phyloP scores from a whole-genome alignment of 2,797 vertebrate species.

The Chloroceryle amazona region DNA sequence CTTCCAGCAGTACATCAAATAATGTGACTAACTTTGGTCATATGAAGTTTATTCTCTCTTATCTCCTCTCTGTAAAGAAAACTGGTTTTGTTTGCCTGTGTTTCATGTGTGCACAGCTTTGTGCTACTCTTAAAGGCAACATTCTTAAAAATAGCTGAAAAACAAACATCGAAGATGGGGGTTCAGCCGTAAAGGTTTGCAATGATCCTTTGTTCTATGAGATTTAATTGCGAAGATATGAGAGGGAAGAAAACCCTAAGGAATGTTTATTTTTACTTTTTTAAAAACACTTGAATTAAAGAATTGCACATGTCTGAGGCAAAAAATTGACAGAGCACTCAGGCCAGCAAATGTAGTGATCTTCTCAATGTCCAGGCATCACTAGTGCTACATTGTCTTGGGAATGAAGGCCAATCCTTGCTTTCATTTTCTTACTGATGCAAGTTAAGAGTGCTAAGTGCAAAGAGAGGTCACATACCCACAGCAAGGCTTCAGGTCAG shows the following conservation, averaged over 20 bases:
- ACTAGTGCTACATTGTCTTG: background rate
- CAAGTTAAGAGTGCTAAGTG: background rate
- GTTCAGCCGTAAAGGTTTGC: background rate
- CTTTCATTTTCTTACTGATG: background rate
- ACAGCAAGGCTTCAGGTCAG: background rate
- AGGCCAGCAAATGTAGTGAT: background rate
- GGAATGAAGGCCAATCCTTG: background rate
- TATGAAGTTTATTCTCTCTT: background rate
- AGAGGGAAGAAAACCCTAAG: background rate
- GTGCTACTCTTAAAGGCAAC: background rate
- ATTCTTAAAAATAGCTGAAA: background rate
- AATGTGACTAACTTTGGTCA: background rate
- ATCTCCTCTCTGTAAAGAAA: rapidly evolving
- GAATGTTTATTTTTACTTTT: background rate
- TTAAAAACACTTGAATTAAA: background rate
- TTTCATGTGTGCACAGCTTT: background rate
- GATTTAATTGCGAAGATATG: background rate
- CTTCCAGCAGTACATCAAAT: background rate
- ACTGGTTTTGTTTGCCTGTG: background rate
- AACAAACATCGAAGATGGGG: rapidly evolving
- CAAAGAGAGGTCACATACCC: background rate
- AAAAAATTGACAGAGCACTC: background rate
- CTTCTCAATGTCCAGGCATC: background rate
- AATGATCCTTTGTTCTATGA: background rate
- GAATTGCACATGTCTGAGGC: background rate